phyloP scores from a whole-genome alignment of 2,888 invertebrate genomes.

The Melitaea athalia region DNA sequence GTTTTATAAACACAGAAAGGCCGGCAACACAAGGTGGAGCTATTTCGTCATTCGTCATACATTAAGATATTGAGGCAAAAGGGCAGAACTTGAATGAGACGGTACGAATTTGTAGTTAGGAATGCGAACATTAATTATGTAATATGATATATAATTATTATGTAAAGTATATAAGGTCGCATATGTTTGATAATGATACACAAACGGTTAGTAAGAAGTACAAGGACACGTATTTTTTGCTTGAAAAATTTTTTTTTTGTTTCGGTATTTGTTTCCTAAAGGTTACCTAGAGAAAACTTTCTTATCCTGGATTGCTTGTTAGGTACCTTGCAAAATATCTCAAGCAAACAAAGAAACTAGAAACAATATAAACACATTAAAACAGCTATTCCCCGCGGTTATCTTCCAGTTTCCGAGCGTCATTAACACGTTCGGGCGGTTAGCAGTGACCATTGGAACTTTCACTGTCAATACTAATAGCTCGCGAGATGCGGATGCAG shows the following conservation, averaged over 20 bases:
- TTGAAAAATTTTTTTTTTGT: too few relatives aligned
- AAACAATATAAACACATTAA: background rate
- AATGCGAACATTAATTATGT: background rate
- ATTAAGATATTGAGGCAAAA: background rate
- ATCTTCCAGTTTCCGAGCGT: background rate
- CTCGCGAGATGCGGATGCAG: background rate
- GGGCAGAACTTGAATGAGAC: slow-evolving; percentile 1
- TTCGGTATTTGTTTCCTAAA: too few relatives aligned
- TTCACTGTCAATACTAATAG: slow-evolving; percentile 1
- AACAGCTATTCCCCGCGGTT: background rate
- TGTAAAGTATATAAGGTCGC: background rate
- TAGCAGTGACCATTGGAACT: background rate
- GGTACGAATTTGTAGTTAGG: slow-evolving; percentile 1
- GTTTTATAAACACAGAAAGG: background rate
- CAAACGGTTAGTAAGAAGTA: too few relatives aligned
- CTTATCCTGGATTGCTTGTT: too few relatives aligned
- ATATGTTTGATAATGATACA: too few relatives aligned
- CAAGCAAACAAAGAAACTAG: background rate
- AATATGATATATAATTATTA: background rate
- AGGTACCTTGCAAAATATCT: too few relatives aligned
- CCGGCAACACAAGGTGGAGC: background rate
- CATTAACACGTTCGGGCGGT: slow-evolving; percentile 1
- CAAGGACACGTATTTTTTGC: too few relatives aligned
- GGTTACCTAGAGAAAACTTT: too few relatives aligned
- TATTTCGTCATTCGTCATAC: background rate